Evolutionary conservation across 35 echinoderm and acorn worm genomes (phyloP), one percentile per base, ranked within the genome.

Genomic region (Amphiura filiformis): DNA sequence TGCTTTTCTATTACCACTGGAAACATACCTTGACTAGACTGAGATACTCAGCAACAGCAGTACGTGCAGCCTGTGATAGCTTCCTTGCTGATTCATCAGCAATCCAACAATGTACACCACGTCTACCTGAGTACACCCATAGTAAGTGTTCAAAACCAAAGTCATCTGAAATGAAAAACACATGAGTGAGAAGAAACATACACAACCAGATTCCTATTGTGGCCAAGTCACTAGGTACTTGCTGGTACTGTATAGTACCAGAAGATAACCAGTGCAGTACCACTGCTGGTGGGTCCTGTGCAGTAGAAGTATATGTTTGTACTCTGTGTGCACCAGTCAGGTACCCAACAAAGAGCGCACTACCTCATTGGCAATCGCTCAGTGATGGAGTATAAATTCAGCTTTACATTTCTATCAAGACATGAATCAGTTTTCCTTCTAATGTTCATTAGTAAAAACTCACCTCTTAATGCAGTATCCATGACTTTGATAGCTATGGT

Each of bases 91-190:
- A 81, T 49, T 94, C 89, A 76, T 98, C 96, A 52, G 86, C 93
- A 9, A 98, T 89, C 96, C 96, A 98, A 40, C 96, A 98, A 94
- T 98, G 96, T 52, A 98, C 96, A 76, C 96, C 96, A 80, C 96
- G 89, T 36, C 96, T 89, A 77, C 96, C 96, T n/a, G 96, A 98
- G 38, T 98, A 98, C 0, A 98, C 96, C 92, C 92, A 98, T 39
- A 98, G 77, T 39, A 86, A 86, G 75, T 98, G 96, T 11, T 98
- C 92, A 84, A 98, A 98, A 30, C 96, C 96, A 94, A 98, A 98
- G 70, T 98, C 96, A 35, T 98, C 96, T 98, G 82, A 30, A 77
- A 57, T 61, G 57, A 56, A 79, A 87, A 36, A 32, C 57, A 64
- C 23, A 56, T 31, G 13, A n/a, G n/a, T n/a, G n/a, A n/a, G n/a